Base-by-base conservation (phyloP, 2,797 vertebrate species). In the Sebastes paucispinis region DNA sequence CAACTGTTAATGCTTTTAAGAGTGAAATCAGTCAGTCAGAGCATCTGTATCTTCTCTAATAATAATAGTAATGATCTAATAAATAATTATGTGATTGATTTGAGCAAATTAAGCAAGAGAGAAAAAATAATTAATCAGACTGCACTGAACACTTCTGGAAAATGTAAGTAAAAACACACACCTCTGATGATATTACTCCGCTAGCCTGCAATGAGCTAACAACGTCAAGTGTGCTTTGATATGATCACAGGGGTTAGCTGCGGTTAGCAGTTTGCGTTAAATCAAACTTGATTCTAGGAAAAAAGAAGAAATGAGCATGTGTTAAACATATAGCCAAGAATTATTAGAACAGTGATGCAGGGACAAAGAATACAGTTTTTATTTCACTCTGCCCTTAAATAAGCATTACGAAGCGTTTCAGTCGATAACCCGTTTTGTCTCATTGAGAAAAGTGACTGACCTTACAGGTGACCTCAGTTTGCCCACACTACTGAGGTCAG, bases 381-480 rank as follows among this genome's bases (percentile, higher is more conserved):
- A 8, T 50, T 59, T 31, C 24, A 22, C 57, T 24, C 4, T 43
- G 22, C 16, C 12, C 54, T 81, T 24, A 62, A 72, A 20, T 27
- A 74, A 50, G 5, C 8, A 4, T 16, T 34, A 12, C 31, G 1
- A 34, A 60, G 24, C 64, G 11, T 72, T 31, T 52, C 50, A 63
- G 54, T 43, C 27, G 27, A 12, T 64, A 50, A 50, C 43, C 43
- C 16, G 43, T 50, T 50, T 1, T 50, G 75, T 52, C 39, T 69
- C n/a, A n/a, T 29, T 20, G 54, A 73, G 43, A 52, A 36, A 25
- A 32, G 18, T 24, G 54, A 22, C 29, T 58, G 64, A 64, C 39
- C 72, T 70, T 11, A 55, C 65, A 18, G 76, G 2, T 75, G 75
- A 87, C 82, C 77, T 84, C 71, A 39, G 76, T 74, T 52, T 63